Evolutionary conservation across 1,140 invertebrate genomes (phyloP).

Genomic region (Orussus abietinus): DNA sequence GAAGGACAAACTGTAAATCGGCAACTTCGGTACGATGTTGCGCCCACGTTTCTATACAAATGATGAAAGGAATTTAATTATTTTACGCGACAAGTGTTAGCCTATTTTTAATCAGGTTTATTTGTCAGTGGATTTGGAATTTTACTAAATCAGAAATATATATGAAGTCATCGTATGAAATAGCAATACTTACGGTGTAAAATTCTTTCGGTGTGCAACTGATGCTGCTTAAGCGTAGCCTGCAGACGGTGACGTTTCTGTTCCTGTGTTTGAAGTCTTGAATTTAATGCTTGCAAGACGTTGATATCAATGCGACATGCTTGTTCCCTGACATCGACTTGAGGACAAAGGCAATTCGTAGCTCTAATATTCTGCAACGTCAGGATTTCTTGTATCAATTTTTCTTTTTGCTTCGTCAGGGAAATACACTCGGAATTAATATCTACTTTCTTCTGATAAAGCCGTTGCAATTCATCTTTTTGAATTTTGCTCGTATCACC

Average conservation of each 20-base stretch:
- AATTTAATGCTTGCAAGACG: conserved; percentile 51
- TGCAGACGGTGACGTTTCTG: conserved; percentile 61
- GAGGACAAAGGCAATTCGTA: conserved; percentile 19
- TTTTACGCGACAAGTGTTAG: conserved; percentile 5
- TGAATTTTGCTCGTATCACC: conserved; percentile 15
- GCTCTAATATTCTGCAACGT: conserved; percentile 43
- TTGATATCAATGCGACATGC: conserved; percentile 40
- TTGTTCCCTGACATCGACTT: conserved; percentile 24
- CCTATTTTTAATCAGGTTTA: conserved; percentile 1
- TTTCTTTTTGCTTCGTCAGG: conserved; percentile 50
- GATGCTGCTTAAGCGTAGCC: conserved; percentile 60
- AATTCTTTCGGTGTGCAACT: conserved; percentile 61
- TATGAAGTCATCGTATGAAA: neutral
- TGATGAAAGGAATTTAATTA: conserved; percentile 10
- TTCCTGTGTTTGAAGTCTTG: conserved; percentile 55
- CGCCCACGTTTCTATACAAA: conserved; percentile 58
- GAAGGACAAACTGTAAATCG: conserved; percentile 58
- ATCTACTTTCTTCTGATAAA: conserved; percentile 47
- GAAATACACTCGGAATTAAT: conserved; percentile 49
- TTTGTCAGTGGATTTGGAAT: neutral
- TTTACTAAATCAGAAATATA: conserved; percentile 7
- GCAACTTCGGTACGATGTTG: conserved; percentile 61
- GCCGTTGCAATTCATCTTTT: conserved; percentile 41
- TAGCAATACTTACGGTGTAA: conserved; percentile 59
- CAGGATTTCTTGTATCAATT: conserved; percentile 51